A percentile compares a stretch with the other conserved stretches of the same genome.
These are phyloP conservation scores for Urophycis tenuis DNA, from an alignment of 2,797 vertebrate genomes.

Conservation along the genomic window DNA sequence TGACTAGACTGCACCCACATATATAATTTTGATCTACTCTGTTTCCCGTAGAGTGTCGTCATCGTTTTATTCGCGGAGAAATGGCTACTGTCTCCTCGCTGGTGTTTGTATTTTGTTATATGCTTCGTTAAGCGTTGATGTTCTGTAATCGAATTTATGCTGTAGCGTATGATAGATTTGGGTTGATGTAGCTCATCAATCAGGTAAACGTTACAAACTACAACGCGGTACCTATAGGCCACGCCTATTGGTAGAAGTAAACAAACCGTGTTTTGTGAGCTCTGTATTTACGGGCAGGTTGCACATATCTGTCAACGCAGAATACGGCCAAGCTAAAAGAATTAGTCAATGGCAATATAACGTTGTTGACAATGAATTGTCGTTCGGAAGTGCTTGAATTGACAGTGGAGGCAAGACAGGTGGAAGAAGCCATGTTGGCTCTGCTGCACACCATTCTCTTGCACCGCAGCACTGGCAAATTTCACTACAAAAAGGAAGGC, in stretches of 20 bases:
- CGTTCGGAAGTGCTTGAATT: constrained; percentile 93
- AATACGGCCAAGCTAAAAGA: background rate
- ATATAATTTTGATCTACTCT: background rate
- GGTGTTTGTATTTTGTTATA: background rate
- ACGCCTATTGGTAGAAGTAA: constrained; percentile 41
- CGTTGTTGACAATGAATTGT: constrained; percentile 82
- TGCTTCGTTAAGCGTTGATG: background rate
- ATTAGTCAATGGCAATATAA: constrained; percentile 32
- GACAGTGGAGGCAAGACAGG: constrained; percentile 90
- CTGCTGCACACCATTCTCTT: constrained; percentile 89
- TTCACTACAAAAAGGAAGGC: constrained; percentile 98
- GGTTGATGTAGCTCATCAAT: background rate
- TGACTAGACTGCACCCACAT: background rate
- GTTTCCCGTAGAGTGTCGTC: background rate
- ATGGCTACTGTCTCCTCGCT: background rate
- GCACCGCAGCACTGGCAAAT: constrained; percentile 95
- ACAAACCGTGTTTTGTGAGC: constrained; percentile 32
- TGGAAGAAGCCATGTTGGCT: constrained; percentile 90
- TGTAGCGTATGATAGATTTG: background rate
- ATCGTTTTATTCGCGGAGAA: background rate
- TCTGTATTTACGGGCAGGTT: background rate
- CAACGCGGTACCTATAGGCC: background rate
- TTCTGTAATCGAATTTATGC: background rate
- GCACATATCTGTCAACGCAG: constrained; percentile 13
- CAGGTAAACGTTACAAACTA: background rate